These are phyloP conservation scores for Epicampocera succincta DNA, from an alignment of 2,888 invertebrate genomes.

Conservation along the genomic window DNA sequence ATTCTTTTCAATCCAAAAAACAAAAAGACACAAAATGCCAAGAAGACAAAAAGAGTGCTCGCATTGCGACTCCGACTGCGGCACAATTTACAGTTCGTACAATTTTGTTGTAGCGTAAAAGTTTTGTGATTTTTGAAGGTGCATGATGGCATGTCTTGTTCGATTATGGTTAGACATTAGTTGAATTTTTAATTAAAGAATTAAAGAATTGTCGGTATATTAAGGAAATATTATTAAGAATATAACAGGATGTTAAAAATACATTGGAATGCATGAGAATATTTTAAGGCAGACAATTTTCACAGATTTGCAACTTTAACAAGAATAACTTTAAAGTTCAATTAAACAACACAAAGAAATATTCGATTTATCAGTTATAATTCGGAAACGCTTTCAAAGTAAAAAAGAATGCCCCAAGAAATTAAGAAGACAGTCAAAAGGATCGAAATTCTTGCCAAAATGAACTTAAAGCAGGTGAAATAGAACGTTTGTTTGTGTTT, in stretches of 20 bases:
- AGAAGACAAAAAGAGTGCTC: constrained; percentile 4
- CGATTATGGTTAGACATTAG: constrained; percentile 38
- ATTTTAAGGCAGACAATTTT: constrained; percentile 16
- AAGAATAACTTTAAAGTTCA: not conserved
- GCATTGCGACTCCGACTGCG: constrained; percentile 7
- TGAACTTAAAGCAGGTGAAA: too few relatives aligned
- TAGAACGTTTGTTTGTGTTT: too few relatives aligned
- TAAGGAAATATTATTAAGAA: constrained; percentile 66
- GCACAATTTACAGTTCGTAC: not conserved
- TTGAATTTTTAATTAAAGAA: constrained; percentile 58
- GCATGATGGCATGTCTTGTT: constrained; percentile 61
- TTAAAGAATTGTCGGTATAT: constrained; percentile 57
- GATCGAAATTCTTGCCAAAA: too few relatives aligned
- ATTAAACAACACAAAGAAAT: too few relatives aligned
- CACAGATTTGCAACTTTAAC: constrained; percentile 5
- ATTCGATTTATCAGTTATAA: too few relatives aligned
- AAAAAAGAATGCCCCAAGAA: too few relatives aligned
- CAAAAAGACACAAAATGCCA: not conserved
- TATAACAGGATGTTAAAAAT: constrained; percentile 66
- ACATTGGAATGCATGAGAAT: constrained; percentile 62
- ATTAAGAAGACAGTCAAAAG: too few relatives aligned
- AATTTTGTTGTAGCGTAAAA: constrained; percentile 2
- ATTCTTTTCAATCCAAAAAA: not conserved
- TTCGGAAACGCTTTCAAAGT: too few relatives aligned
- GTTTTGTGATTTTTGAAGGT: constrained; percentile 51